A percentile compares a stretch with the other conserved stretches of the same genome.
phyloP scores from a whole-genome alignment of 2,113 vertebrate genomes.

The Thunnus thynnus region DNA sequence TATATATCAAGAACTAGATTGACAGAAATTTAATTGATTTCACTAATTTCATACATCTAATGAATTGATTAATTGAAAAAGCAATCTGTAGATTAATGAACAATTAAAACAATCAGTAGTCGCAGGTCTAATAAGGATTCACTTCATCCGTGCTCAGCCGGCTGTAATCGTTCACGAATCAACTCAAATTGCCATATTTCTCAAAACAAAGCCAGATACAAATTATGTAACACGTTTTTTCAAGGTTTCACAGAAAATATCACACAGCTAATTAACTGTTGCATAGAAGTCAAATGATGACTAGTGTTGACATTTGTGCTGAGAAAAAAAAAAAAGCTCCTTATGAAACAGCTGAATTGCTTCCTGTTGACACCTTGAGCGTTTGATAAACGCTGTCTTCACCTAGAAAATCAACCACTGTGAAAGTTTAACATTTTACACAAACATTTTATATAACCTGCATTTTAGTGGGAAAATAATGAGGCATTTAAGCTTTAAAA shows the following conservation, averaged over 20 bases:
- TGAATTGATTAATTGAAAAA: slow-evolving; percentile 39
- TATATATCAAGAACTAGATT: slow-evolving; percentile 17
- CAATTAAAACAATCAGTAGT: slow-evolving; percentile 58
- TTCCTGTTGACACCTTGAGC: neutral
- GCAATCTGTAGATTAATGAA: slow-evolving; percentile 52
- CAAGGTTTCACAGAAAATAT: slow-evolving; percentile 57
- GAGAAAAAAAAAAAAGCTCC: slow-evolving; percentile 20
- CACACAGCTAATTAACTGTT: slow-evolving; percentile 61
- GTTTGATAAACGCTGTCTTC: neutral
- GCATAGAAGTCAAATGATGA: slow-evolving; percentile 42
- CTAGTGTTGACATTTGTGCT: slow-evolving; percentile 56
- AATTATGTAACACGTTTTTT: slow-evolving; percentile 39
- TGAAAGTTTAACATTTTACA: neutral
- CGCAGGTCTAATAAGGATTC: slow-evolving; percentile 50
- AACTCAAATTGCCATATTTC: slow-evolving; percentile 47
- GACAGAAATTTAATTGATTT: slow-evolving; percentile 33
- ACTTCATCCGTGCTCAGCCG: slow-evolving; percentile 50
- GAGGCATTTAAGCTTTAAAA: neutral
- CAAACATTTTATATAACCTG: neutral
- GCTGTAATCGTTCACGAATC: slow-evolving; percentile 50
- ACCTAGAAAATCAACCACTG: neutral
- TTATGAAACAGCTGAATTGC: slow-evolving; percentile 11
- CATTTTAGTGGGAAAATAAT: neutral
- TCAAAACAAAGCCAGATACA: slow-evolving; percentile 34
- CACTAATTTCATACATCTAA: slow-evolving; percentile 25